Base-by-base conservation (phyloP, 2,888 invertebrate species). In the Melolontha melolontha region DNA sequence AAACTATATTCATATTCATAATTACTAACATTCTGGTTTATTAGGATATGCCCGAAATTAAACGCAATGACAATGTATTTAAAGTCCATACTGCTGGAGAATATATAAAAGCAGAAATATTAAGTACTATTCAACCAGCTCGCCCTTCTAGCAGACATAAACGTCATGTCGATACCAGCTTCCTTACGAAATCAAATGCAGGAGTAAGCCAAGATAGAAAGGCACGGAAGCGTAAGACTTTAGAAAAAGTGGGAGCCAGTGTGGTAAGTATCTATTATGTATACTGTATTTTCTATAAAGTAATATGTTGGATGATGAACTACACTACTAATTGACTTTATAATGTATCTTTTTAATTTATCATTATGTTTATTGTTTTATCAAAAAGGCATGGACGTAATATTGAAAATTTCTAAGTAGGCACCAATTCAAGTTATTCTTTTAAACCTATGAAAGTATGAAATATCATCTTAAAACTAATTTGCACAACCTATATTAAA, bases 201-300 rank as follows among this genome's bases (percentile, higher is more conserved):
- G 34, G 47, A n/a, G 27, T 40, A 17, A 59, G 50, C n/a, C 62
- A 54, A 29, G 83, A 83, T 50, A 75, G 79, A 55, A 83, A 82
- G 68, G 76, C 79, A 8, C 76, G 89, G 74, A 90, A 90, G 76
- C 84, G 90, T 70, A 85, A 89, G 67, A 89, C 88, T 72, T 84
- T 86, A 14, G 90, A 90, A 75, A 89, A 88, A 80, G 82, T 86
- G 73, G 85, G 87, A 65, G 84, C 86, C 44, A 87, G 86, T 77
- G 87, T 89, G 84, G 89, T 89, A 85, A 89, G 88, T 86, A 82
- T 75, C 34, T 69, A 71, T 52, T 64, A 57, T 67, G 42, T 68
- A 39, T 69, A 66, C 49, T 65, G 59, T 34, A 29, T 69, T 14
- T 57, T 69, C 34, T 42, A 57, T 8, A 49, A 67, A 29, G 34